These are phyloP conservation scores for Beris morrisii DNA, from an alignment of 2,888 invertebrate genomes.

Conservation along the genomic window DNA sequence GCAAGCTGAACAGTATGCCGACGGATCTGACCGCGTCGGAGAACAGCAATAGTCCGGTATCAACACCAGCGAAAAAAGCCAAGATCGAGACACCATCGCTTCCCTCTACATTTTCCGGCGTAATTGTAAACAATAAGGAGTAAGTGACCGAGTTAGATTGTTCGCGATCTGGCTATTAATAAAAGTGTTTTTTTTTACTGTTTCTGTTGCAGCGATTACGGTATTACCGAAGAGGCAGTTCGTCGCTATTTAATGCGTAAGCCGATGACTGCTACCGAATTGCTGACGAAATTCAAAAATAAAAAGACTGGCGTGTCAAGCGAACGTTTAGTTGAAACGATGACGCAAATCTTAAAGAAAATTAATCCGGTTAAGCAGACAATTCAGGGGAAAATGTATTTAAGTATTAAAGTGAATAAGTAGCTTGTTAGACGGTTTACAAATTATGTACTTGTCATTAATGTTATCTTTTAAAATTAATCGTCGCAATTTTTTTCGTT, in stretches of 20 bases:
- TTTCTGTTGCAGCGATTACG: slow-evolving; percentile 69
- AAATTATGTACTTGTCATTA: neutral
- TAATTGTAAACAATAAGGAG: slow-evolving; percentile 52
- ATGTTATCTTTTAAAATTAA: neutral
- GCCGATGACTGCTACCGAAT: slow-evolving; percentile 96
- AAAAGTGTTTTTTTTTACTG: no score
- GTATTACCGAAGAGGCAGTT: slow-evolving; percentile 93
- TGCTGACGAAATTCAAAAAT: slow-evolving; percentile 92
- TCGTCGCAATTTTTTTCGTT: neutral
- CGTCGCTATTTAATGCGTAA: slow-evolving; percentile 92
- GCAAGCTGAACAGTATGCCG: slow-evolving; percentile 52
- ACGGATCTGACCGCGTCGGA: slow-evolving; percentile 54
- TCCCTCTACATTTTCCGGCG: slow-evolving; percentile 54
- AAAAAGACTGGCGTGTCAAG: slow-evolving; percentile 89
- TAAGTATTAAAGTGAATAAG: slow-evolving; percentile 72
- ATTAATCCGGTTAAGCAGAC: slow-evolving; percentile 92
- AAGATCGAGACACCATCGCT: slow-evolving; percentile 51
- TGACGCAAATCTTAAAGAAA: slow-evolving; percentile 92
- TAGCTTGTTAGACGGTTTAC: slow-evolving; percentile 34
- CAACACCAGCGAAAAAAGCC: slow-evolving; percentile 53
- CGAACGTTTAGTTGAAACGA: slow-evolving; percentile 87
- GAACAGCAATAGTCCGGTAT: slow-evolving; percentile 53
- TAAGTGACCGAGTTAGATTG: slow-evolving; percentile 37
- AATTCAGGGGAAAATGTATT: slow-evolving; percentile 91
- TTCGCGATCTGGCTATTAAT: neutral